Conservation (phyloP, 2,113 vertebrate genomes). For the Vulpes vulpes region DNA sequence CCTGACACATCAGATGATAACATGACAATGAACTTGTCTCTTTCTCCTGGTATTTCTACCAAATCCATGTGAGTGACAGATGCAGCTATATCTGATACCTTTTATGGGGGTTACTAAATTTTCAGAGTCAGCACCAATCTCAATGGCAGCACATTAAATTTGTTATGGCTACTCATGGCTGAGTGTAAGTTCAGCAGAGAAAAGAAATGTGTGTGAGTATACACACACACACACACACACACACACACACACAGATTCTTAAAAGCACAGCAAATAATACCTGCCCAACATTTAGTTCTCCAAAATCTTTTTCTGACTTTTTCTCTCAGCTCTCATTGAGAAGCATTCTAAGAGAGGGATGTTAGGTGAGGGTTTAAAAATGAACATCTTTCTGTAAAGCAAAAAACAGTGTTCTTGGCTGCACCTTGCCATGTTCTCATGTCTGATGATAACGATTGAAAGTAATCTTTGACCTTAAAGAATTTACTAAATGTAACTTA, state of each 20-base stretch:
- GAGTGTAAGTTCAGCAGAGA: background rate
- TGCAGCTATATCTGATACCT: slow-evolving; percentile 61
- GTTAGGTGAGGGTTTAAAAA: background rate
- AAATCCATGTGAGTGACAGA: slow-evolving; percentile 58
- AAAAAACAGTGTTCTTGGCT: background rate
- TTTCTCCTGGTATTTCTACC: slow-evolving; percentile 59
- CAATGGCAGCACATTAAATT: slow-evolving; percentile 60
- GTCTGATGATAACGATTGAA: background rate
- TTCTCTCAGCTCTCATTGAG: background rate
- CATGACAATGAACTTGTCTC: slow-evolving; percentile 59
- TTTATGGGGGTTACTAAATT: slow-evolving; percentile 76
- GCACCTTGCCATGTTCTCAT: background rate
- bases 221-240: accelerated
- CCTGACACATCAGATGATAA: slow-evolving; percentile 54
- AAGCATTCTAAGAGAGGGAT: background rate
- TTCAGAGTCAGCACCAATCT: slow-evolving; percentile 51
- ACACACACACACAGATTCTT: background rate
- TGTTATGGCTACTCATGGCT: slow-evolving; percentile 50
- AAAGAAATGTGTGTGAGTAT: accelerated
- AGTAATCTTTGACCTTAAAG: background rate
- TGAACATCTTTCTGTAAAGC: background rate
- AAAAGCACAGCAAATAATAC: background rate
- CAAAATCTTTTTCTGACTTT: background rate
- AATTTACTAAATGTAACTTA: background rate
- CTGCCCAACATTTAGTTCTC: background rate